Evolutionary conservation across 1,140 invertebrate genomes (phyloP), one percentile per base, ranked within the genome.

Genomic region (Chelonus insularis): DNA sequence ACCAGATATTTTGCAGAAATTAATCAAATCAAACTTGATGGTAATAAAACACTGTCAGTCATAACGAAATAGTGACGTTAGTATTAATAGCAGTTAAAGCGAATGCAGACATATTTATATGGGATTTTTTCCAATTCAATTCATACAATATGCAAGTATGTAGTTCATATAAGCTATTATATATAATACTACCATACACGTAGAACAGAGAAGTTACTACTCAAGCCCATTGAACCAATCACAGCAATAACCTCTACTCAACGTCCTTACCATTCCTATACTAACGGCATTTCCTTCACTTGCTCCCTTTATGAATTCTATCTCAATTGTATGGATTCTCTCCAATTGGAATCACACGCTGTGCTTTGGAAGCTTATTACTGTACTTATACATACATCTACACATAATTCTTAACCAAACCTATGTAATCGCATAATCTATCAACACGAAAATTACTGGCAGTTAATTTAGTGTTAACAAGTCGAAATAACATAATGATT

Each of bases 171-270:
- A n/a, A n/a, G n/a, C n/a, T n/a, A n/a, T n/a, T n/a, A n/a, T n/a
- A n/a, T n/a, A n/a, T n/a, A n/a, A 51, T 51, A 51, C 32, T 51
- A 34, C 29, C 5, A 36, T 1, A 4, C 7, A 12, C 11, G 25
- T 4, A 34, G 14, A n/a, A 36, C 25, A 51, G 25, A 9, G 4
- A 14, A 51, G 12, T 34, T 32, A 32, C 29, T 34, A 14, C 48
- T 32, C n/a, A 9, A 34, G 29, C 48, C 48, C 48, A 51, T 51
- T 51, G 48, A 51, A 25, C 14, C 48, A 51, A 51, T 51, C 25
- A 51, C n/a, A n/a, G n/a, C 12, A 51, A 51, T 51, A 16, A 16
- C 25, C 29, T 34, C n/a, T n/a, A n/a, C n/a, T n/a, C 25, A 34
- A 7, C 48, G 29, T 12, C 45, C 45, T 48, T 48, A 23, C 45